These are phyloP conservation scores for Ophiodon elongatus DNA, from an alignment of 2,113 vertebrate species.

Conservation along the genomic window DNA sequence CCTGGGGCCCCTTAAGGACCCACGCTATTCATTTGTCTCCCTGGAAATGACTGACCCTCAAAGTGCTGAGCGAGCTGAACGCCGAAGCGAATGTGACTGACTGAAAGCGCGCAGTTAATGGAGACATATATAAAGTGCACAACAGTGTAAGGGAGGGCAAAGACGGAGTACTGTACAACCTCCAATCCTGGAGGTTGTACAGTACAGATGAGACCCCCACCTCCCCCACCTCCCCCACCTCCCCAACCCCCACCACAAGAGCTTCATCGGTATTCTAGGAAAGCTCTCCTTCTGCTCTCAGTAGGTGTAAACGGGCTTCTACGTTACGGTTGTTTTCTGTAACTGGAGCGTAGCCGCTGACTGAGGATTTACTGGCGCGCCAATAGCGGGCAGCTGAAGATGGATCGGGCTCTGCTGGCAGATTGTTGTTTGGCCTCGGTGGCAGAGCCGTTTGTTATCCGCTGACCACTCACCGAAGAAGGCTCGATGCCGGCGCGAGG, in stretches of 20 bases:
- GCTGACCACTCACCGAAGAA: slow-evolving; percentile 46
- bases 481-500: background rate
- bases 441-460: slow-evolving; percentile 63
- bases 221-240: background rate
- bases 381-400: slow-evolving; percentile 48
- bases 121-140: slow-evolving; percentile 40
- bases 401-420: slow-evolving; percentile 60
- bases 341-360: slow-evolving; percentile 58
- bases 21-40: slow-evolving; percentile 43
- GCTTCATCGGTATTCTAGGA: slow-evolving; percentile 42
- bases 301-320: slow-evolving; percentile 64
- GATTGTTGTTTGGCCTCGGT: slow-evolving; percentile 33
- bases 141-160: background rate
- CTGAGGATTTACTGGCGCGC: slow-evolving; percentile 60
- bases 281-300: slow-evolving; percentile 24
- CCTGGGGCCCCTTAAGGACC: slow-evolving; percentile 1
- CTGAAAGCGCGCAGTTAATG: slow-evolving; percentile 24
- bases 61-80: slow-evolving; percentile 56
- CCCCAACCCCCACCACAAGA: background rate
- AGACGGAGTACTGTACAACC: slow-evolving; percentile 2
- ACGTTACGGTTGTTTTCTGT: slow-evolving; percentile 65
- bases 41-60: slow-evolving; percentile 50
- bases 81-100: background rate
- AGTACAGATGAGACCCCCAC: background rate
- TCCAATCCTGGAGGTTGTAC: slow-evolving; percentile 32